Evolutionary conservation across 2,797 vertebrate genomes (phyloP), one percentile per base, ranked within the genome.

Genomic region (Danio albolineatus): DNA sequence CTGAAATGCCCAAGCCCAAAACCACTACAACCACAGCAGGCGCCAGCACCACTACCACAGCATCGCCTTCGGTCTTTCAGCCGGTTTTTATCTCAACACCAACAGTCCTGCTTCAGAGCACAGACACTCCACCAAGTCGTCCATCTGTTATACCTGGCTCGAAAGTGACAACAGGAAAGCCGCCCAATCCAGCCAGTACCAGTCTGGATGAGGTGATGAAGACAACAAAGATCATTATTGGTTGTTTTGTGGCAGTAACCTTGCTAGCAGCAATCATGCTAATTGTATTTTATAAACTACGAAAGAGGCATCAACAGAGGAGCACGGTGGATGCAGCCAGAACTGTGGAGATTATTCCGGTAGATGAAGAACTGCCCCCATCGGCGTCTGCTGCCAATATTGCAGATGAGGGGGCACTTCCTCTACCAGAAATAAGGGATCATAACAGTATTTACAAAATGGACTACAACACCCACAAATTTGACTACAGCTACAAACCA

Each of bases 181-280:
- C 91, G 82, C 94, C 95, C 80, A 93, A 90, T 76, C 82, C 85
- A 2, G 73, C 88, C 44, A 91, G 91, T 46, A 95, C 97, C 83
- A 99, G 98, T 88, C 84, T 99, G 88, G 97, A 99, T 77, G 98
- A 99, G 91, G 97, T 98, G 83, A 99, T 99, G 98, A 97, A 95
- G 92, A 99, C 98, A 88, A 99, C 98, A 66, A 99, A 99, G 89
- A 99, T 99, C 90, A 99, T 99, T 92, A 99, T 98, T 70, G 98
- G 97, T 69, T 99, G 98, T 91, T 99, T 99, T 81, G 97, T 99
- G 89, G 97, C 97, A 0, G 97, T 98, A 78, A 99, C 98, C 4
- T 91, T 99, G 73, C 85, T 99, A 82, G 97, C 97, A 74, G 98
- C 98, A 2, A 95, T 98, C 91, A 99, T 99, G 98, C 90, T 99